Conservation (phyloP, 1,140 invertebrate genomes). For the Drosophila nebulosa region DNA sequence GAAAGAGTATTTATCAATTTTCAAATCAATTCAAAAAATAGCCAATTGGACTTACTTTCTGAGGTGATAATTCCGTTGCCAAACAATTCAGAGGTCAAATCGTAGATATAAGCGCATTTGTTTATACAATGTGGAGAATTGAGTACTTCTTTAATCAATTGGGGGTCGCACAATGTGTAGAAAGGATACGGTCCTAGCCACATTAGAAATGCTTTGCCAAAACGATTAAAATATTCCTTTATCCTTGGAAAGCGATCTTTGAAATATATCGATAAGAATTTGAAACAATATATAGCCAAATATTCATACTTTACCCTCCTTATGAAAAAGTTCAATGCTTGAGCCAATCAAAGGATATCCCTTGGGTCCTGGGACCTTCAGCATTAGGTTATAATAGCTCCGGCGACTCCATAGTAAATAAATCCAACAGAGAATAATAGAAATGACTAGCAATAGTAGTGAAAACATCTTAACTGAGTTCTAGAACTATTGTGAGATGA, state of each 20-base stretch:
- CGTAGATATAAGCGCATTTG: slow-evolving; percentile 9
- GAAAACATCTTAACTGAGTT: slow-evolving; percentile 6
- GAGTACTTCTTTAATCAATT: slow-evolving; percentile 40
- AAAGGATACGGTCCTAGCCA: slow-evolving; percentile 54
- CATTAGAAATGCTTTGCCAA: slow-evolving; percentile 24
- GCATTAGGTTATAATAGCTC: slow-evolving; percentile 43
- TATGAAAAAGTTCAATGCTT: background rate
- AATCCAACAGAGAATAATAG: slow-evolving; percentile 33
- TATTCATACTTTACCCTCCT: slow-evolving; percentile 11
- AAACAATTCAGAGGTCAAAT: slow-evolving; percentile 2
- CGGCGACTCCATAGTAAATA: slow-evolving; percentile 66
- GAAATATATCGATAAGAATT: background rate
- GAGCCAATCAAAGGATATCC: slow-evolving; percentile 51
- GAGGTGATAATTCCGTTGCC: slow-evolving; percentile 44
- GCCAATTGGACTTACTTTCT: slow-evolving; percentile 21
- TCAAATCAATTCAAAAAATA: background rate
- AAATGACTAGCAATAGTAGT: background rate
- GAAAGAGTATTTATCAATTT: background rate
- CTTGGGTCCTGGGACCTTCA: slow-evolving; percentile 46
- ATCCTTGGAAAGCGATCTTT: background rate
- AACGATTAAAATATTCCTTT: slow-evolving; percentile 6
- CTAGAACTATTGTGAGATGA: background rate
- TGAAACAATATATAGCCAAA: background rate
- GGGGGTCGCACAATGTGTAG: slow-evolving; percentile 42
- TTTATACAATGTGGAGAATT: slow-evolving; percentile 38